Percentiles rank a stretch among this genome's conserved stretches.
Evolutionary conservation across 2,113 vertebrate genomes (phyloP).

Genomic region (Aegypius monachus): DNA sequence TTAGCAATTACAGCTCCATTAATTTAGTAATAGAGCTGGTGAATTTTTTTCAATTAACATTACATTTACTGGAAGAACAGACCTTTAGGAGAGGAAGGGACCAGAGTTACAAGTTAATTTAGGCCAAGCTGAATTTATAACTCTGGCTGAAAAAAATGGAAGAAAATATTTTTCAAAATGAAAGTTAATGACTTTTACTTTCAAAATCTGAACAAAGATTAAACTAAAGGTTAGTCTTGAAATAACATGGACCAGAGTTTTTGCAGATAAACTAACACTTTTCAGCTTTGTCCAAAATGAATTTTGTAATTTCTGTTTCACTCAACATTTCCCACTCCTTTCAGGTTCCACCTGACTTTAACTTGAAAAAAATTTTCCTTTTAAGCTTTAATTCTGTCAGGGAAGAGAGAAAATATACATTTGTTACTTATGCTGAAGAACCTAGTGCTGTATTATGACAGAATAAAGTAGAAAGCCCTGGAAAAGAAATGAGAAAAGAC

Average conservation of each 20-base stretch:
- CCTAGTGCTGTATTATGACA: background rate
- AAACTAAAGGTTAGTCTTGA: background rate
- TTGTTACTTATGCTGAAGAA: background rate
- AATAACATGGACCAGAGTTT: background rate
- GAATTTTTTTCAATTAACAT: background rate
- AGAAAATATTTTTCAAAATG: background rate
- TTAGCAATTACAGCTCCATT: background rate
- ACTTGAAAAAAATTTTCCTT: background rate
- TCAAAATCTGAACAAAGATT: background rate
- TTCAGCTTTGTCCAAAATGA: background rate
- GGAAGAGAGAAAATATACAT: background rate
- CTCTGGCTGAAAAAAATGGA: background rate
- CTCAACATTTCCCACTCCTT: background rate
- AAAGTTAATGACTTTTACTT: background rate
- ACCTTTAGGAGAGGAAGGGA: background rate
- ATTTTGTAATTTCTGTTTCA: background rate
- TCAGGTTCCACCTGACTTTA: background rate
- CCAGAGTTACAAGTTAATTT: background rate
- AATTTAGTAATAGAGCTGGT: background rate
- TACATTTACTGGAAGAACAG: background rate
- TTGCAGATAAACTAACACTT: background rate
- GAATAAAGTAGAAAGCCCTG: background rate
- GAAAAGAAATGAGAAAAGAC: background rate
- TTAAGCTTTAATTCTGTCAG: background rate
- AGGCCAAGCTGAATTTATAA: background rate